Evolutionary conservation across 2,113 vertebrate genomes (phyloP), one percentile per base, ranked within the genome.

Genomic region (Siniperca chuatsi): DNA sequence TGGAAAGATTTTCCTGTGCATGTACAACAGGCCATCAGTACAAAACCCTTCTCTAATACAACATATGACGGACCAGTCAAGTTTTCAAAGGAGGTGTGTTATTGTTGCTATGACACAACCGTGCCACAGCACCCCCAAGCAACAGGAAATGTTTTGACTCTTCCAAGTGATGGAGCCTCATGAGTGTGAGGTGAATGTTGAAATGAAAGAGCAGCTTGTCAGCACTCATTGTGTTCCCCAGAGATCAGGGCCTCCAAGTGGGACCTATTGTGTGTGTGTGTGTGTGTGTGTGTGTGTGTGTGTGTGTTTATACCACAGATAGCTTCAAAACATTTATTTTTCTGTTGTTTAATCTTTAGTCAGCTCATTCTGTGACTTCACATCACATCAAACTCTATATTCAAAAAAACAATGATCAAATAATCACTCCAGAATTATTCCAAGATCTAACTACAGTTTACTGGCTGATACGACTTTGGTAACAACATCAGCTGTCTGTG

Each of bases 141-240:
- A 88, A 87, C 78, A 76, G 55, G 70, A 76, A 69, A 79, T 57
- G 75, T 80, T 88, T 76, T 60, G 83, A 78, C 62, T 84, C 70
- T 57, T 80, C 78, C 9, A 79, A 77, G 44, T 77, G 77, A 83
- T 64, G 20, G 60, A 74, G 77, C 76, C 68, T 83, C 71, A 72
- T 33, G 35, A 80, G 82, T 70, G 54, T 58, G 66, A 79, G 76
- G 42, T 70, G 44, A 87, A 87, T 20, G 23, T 13, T 61, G 82
- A 72, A 48, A 61, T 0, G 6, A 60, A 40, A 55, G n/a, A 88
- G n/a, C 83, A 70, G 81, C 40, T 65, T 37, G 76, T 87, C 81
- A 86, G 75, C 89, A 88, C 87, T 90, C 71, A 76, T 79, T 85
- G 81, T 70, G 50, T 25, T 77, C 66, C 65, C n/a, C n/a, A 79